Percentiles rank a stretch among this genome's conserved stretches.
Conservation (phyloP, 2,113 vertebrate species). For the Turdus rufiventris region DNA sequence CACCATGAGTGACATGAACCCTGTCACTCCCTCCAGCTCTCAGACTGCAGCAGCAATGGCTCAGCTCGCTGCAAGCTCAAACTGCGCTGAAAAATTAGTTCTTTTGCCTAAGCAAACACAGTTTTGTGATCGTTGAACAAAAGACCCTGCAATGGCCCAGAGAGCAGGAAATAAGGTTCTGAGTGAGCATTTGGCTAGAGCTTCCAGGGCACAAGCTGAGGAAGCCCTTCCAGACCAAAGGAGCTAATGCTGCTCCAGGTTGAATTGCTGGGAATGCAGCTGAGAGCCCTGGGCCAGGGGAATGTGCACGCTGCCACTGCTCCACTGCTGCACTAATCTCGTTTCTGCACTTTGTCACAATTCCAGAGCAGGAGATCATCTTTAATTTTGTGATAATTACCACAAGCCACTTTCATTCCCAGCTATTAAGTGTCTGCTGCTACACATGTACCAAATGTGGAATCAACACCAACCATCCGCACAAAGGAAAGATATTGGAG, state of each 20-base stretch:
- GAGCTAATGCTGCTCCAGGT: not conserved
- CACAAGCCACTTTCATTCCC: conserved; percentile 37
- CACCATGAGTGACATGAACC: rapidly evolving
- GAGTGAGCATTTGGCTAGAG: not conserved
- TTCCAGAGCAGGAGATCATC: conserved; percentile 59
- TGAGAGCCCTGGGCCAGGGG: not conserved
- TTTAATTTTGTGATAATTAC: conserved; percentile 49
- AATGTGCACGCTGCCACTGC: rapidly evolving
- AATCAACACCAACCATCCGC: rapidly evolving
- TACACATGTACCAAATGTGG: not conserved
- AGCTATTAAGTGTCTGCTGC: conserved; percentile 14
- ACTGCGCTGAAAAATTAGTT: not conserved
- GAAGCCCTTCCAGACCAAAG: not conserved
- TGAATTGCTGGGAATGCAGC: rapidly evolving
- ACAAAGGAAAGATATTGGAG: rapidly evolving
- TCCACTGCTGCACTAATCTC: not conserved
- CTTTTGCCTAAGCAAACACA: not conserved
- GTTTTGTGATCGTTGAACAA: not conserved
- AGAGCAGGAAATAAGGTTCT: not conserved
- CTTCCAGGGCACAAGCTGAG: not conserved
- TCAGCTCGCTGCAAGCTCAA: not conserved
- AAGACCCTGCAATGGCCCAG: rapidly evolving
- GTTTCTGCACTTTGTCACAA: conserved; percentile 11
- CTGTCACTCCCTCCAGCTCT: not conserved
- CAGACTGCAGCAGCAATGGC: not conserved